These are phyloP conservation scores for Perccottus glenii DNA, from an alignment of 2,113 vertebrate species.

Conservation along the genomic window DNA sequence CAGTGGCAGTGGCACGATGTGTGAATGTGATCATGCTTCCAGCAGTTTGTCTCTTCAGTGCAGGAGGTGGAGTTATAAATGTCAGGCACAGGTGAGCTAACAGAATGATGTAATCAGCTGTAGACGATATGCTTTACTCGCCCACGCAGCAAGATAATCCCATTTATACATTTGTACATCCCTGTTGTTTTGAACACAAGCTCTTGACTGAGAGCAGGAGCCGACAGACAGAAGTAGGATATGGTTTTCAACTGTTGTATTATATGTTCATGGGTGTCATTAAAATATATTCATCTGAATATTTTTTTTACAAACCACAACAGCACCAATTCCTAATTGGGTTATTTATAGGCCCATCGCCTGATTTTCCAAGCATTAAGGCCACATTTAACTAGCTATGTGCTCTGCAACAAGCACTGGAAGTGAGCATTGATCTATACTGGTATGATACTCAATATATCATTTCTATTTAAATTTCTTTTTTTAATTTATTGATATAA, in stretches of 20 bases:
- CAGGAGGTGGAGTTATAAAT: slow-evolving; percentile 43
- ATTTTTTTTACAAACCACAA: no score
- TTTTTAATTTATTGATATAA: not conserved
- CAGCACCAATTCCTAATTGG: no score
- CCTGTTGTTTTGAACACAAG: slow-evolving; percentile 26
- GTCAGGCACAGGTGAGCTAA: slow-evolving; percentile 38
- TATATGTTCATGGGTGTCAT: slow-evolving; percentile 2
- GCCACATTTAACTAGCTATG: no score
- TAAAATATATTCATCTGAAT: no score
- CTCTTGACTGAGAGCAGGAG: slow-evolving; percentile 20
- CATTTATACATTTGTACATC: slow-evolving; percentile 36
- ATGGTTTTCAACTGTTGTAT: slow-evolving; percentile 19
- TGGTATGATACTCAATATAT: no score
- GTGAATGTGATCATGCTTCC: slow-evolving; percentile 43
- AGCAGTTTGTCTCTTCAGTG: slow-evolving; percentile 30
- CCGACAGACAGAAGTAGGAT: slow-evolving; percentile 18
- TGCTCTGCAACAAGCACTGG: no score
- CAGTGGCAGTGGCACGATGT: slow-evolving; percentile 13
- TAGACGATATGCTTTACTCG: slow-evolving; percentile 21
- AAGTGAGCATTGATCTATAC: no score
- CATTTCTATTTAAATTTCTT: no score
- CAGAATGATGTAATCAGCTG: slow-evolving; percentile 54
- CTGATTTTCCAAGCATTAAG: no score
- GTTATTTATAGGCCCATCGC: no score
- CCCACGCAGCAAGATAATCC: slow-evolving; percentile 26